A percentile compares a stretch with the other conserved stretches of the same genome.
Evolutionary conservation across 35 echinoderm and acorn worm species (phyloP).

Genomic region (Chiridota heheva): DNA sequence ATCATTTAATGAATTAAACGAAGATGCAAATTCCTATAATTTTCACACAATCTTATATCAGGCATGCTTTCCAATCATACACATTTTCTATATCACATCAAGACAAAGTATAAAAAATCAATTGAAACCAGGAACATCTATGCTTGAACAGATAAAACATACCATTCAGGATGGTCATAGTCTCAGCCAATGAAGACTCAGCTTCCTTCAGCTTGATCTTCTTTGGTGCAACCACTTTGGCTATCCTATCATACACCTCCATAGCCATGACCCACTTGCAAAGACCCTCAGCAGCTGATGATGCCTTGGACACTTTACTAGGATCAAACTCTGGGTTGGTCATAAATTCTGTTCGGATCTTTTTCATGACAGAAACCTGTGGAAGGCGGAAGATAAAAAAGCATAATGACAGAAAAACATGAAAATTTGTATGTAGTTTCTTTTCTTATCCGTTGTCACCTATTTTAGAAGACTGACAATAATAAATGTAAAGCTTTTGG

Average conservation of each 20-base stretch:
- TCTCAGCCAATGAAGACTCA: constrained; percentile 72
- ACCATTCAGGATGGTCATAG: constrained; percentile 96
- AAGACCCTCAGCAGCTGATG: constrained; percentile 86
- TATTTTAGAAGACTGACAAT: too few relatives aligned
- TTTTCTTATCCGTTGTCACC: too few relatives aligned
- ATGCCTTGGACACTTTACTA: constrained; percentile 89
- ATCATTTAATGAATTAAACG: too few relatives aligned
- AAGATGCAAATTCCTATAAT: too few relatives aligned
- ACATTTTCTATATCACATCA: too few relatives aligned
- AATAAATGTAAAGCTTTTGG: too few relatives aligned
- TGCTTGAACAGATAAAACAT: too few relatives aligned
- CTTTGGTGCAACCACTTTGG: constrained; percentile 98
- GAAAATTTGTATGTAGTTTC: background rate
- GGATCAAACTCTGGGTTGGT: constrained; percentile 97
- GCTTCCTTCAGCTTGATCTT: constrained; percentile 94
- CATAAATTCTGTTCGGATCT: constrained; percentile 85
- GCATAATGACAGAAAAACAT: background rate
- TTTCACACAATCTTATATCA: too few relatives aligned
- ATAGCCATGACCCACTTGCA: constrained; percentile 90
- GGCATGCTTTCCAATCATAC: too few relatives aligned
- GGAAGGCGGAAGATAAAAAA: background rate
- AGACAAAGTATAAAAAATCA: too few relatives aligned
- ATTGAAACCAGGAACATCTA: too few relatives aligned
- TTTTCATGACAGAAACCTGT: constrained; percentile 85
- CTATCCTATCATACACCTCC: constrained; percentile 97